Conservation (phyloP, 53 echinoderm and acorn worm species). For the Holothuria scabra region DNA sequence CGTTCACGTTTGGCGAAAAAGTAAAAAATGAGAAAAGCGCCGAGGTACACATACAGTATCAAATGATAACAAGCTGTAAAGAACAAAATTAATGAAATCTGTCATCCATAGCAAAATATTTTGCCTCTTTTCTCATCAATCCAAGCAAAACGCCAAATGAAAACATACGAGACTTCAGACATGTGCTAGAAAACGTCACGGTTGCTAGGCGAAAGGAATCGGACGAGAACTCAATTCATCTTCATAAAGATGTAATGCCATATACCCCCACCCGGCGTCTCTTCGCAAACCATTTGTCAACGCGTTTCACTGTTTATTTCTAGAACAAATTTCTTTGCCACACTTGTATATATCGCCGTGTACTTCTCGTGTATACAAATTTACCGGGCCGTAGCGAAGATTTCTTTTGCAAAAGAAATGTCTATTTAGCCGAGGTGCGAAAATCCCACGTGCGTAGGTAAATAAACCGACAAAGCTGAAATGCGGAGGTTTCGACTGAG, state of each 20-base stretch:
- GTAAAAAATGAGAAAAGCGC: no score
- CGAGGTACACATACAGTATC: no score
- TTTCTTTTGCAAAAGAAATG: constrained; percentile 47
- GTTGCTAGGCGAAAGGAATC: constrained; percentile 39
- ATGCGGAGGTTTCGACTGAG: constrained; percentile 3
- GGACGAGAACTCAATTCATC: constrained; percentile 37
- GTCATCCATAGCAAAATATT: constrained; percentile 45
- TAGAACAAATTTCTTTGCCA: constrained; percentile 45
- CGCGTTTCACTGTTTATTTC: constrained; percentile 38
- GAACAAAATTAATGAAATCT: constrained; percentile 41
- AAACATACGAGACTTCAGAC: constrained; percentile 35
- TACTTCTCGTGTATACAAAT: constrained; percentile 39
- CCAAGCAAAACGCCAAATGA: constrained; percentile 45
- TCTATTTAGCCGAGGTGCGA: constrained; percentile 49
- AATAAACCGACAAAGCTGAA: constrained; percentile 13
- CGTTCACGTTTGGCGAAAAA: no score
- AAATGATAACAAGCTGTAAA: neutral
- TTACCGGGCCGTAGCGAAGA: constrained; percentile 43
- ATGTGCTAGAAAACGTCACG: constrained; percentile 39
- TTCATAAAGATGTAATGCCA: constrained; percentile 47
- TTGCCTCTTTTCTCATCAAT: constrained; percentile 47
- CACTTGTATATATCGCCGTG: constrained; percentile 49
- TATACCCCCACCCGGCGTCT: constrained; percentile 44
- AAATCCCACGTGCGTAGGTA: constrained; percentile 47
- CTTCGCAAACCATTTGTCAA: constrained; percentile 41